Conservation (phyloP, 2,888 invertebrate genomes). For the Hypolimnas misippus region DNA sequence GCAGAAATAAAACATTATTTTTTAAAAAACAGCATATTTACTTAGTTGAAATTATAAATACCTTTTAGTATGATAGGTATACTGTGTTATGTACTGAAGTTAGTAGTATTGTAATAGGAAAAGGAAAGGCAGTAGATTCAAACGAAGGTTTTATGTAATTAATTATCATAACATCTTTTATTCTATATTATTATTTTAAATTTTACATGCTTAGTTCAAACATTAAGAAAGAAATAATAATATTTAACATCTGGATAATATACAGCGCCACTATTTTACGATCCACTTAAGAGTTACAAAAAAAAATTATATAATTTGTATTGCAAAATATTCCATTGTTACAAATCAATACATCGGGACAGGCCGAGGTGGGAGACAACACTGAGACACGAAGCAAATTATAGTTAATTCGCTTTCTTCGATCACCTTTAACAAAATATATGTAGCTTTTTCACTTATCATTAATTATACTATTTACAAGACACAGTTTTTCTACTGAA, state of each 20-base stretch:
- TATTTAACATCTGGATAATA: conserved; percentile 84
- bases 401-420: conserved; percentile 63
- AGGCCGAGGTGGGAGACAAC: conserved; percentile 56
- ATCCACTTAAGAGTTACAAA: conserved; percentile 77
- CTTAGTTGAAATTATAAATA: no score
- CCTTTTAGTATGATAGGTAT: no score
- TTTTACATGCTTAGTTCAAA: conserved; percentile 84
- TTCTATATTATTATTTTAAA: conserved; percentile 84
- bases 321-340: conserved; percentile 83
- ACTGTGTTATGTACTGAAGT: background rate
- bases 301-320: conserved; percentile 66
- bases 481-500: conserved; percentile 64
- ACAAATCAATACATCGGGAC: conserved; percentile 63
- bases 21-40: no score
- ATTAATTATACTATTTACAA: conserved; percentile 68
- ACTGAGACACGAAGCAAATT: conserved; percentile 60
- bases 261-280: conserved; percentile 74
- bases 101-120: conserved; percentile 16
- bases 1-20: no score
- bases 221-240: conserved; percentile 83
- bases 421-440: conserved; percentile 78
- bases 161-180: conserved; percentile 84
- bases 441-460: conserved; percentile 69
- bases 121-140: conserved; percentile 67
- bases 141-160: conserved; percentile 81